Percentiles rank a stretch among this genome's conserved stretches.
Evolutionary conservation across 1,140 invertebrate species (phyloP).

Genomic region (Matsumurasca onukii): DNA sequence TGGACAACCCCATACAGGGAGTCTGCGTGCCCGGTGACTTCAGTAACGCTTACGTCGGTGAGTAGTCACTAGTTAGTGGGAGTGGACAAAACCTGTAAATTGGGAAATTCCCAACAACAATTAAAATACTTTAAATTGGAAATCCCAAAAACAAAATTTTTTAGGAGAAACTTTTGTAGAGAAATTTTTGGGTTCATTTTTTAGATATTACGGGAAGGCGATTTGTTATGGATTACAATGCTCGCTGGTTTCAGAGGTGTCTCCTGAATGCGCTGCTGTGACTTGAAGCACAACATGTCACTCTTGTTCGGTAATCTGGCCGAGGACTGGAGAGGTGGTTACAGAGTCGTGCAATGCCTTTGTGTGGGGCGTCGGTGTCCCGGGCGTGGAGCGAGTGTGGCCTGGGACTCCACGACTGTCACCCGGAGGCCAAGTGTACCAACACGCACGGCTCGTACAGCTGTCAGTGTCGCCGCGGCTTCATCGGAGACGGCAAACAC

Average conservation of each 20-base stretch:
- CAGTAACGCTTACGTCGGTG: conserved; percentile 62
- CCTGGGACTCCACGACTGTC: conserved; percentile 83
- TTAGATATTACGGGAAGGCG: too few species aligned
- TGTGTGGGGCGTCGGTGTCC: too few species aligned
- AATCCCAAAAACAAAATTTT: too few species aligned
- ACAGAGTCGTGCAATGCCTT: too few species aligned
- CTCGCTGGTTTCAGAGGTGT: neutral
- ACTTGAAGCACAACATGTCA: conserved; percentile 52
- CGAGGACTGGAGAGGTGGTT: conserved; percentile 75
- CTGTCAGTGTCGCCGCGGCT: conserved; percentile 81
- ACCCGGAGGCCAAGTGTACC: conserved; percentile 84
- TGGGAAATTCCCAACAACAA: too few species aligned
- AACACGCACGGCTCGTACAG: conserved; percentile 89
- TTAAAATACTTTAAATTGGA: too few species aligned
- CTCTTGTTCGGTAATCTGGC: conserved; percentile 59
- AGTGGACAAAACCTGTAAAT: too few species aligned
- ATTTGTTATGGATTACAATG: too few species aligned
- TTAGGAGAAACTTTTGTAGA: too few species aligned
- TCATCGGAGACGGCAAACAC: conserved; percentile 79
- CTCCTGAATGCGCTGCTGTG: conserved; percentile 42
- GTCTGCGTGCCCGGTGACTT: conserved; percentile 77
- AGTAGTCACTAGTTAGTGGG: conserved; percentile 20
- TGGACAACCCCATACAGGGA: conserved; percentile 84
- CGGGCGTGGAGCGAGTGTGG: conserved; percentile 93
- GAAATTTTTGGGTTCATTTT: too few species aligned